Conservation (phyloP, 2,113 vertebrate species). For the Archocentrus centrarchus region DNA sequence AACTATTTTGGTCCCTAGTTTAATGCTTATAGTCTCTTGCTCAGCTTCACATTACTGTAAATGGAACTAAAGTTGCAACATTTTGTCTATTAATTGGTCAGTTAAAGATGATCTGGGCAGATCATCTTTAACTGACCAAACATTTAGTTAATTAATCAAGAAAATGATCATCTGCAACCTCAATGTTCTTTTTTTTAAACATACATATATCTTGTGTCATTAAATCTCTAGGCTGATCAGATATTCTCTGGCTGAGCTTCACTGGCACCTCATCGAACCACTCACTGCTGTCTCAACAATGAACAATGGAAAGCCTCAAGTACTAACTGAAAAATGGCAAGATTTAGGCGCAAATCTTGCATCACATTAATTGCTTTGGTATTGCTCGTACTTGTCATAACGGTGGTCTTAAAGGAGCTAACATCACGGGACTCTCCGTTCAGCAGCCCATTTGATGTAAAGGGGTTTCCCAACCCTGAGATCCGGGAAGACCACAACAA, state of each 20-base stretch:
- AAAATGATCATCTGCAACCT: neutral
- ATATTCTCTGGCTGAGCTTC: neutral
- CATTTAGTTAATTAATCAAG: no score
- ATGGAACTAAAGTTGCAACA: neutral
- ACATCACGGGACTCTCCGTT: conserved; percentile 84
- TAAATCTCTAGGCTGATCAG: conserved; percentile 31
- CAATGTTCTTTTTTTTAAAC: neutral
- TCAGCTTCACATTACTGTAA: neutral
- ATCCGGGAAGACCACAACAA: conserved; percentile 9
- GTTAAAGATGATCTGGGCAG: no score
- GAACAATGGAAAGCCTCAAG: conserved; percentile 35
- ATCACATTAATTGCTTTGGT: conserved; percentile 85
- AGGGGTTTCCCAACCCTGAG: conserved; percentile 75
- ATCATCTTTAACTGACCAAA: no score
- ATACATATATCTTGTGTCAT: neutral
- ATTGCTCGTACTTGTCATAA: conserved; percentile 87
- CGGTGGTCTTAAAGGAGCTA: conserved; percentile 88
- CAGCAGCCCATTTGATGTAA: conserved; percentile 80
- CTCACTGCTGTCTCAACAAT: conserved; percentile 36
- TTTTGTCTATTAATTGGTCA: neutral
- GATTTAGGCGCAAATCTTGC: conserved; percentile 90
- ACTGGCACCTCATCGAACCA: conserved; percentile 1
- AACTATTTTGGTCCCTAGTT: neutral
- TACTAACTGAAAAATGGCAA: conserved; percentile 85
- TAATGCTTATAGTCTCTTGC: neutral